Percentiles rank a stretch among this genome's conserved stretches.
Conservation (phyloP, 2,888 invertebrate genomes). For the Heliconius ismenius region DNA sequence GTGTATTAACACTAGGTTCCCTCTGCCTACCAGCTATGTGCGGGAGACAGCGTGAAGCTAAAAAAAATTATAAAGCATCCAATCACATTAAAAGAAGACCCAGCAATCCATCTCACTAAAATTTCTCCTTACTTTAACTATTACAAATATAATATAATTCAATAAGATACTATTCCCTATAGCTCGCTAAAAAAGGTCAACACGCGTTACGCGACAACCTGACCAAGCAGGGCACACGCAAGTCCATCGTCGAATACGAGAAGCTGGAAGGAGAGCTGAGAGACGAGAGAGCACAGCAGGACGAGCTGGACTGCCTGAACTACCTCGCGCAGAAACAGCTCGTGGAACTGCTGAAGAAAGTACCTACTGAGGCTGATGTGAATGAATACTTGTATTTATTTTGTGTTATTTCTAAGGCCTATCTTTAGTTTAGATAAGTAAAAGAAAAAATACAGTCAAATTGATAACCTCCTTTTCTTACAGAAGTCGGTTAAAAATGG, state of each 20-base stretch:
- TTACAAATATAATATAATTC: not conserved
- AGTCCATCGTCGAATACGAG: constrained; percentile 78
- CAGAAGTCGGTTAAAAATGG: too few species aligned
- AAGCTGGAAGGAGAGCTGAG: constrained; percentile 77
- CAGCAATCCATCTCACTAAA: too few species aligned
- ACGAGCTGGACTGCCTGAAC: constrained; percentile 78
- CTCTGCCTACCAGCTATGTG: too few species aligned
- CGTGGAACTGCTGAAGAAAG: constrained; percentile 64
- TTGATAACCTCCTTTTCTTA: too few species aligned
- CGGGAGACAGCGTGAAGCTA: not conserved
- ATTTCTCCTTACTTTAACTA: too few species aligned
- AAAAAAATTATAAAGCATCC: not conserved
- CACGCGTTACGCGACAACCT: constrained; percentile 76
- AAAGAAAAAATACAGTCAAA: too few species aligned
- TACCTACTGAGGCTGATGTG: constrained; percentile 73
- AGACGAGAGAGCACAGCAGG: constrained; percentile 76
- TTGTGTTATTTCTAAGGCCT: too few species aligned
- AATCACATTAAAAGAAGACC: too few species aligned
- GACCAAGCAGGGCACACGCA: constrained; percentile 74
- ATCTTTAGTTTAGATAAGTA: too few species aligned
- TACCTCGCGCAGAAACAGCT: constrained; percentile 72
- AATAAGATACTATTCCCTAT: constrained; percentile 18
- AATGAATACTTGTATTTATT: constrained; percentile 40
- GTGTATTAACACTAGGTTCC: not conserved
- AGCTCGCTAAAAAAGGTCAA: constrained; percentile 74